phyloP scores from a whole-genome alignment of 2,888 invertebrate species.

The Protula sp. region DNA sequence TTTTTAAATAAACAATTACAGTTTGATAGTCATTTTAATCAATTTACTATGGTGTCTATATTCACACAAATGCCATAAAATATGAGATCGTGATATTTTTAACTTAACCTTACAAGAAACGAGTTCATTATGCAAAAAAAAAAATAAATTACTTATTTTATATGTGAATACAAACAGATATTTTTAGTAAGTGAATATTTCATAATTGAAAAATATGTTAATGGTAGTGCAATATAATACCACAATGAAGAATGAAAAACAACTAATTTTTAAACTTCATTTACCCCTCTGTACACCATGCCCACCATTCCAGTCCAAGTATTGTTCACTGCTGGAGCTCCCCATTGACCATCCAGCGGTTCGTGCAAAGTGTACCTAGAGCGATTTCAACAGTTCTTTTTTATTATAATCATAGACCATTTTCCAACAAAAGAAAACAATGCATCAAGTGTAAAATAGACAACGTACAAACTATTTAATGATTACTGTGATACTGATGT shows the following conservation, averaged over 20 bases:
- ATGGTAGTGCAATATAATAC: slow-evolving; percentile 5
- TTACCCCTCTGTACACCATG: slow-evolving; percentile 20
- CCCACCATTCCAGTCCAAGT: slow-evolving; percentile 26
- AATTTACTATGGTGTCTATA: not conserved
- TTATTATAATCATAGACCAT: too few species aligned
- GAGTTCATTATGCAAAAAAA: too few species aligned
- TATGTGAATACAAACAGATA: too few species aligned
- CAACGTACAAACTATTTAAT: too few species aligned
- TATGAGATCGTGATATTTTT: too few species aligned
- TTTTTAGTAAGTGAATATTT: slow-evolving; percentile 15
- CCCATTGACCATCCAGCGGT: slow-evolving; percentile 20
- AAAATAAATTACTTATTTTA: too few species aligned
- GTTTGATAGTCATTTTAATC: not conserved
- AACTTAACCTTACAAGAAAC: too few species aligned
- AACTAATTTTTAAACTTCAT: slow-evolving; percentile 1
- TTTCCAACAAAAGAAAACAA: too few species aligned
- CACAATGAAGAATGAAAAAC: not conserved
- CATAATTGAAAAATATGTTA: slow-evolving; percentile 16
- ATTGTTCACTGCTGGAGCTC: slow-evolving; percentile 14
- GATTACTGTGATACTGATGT: too few species aligned
- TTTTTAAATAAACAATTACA: too few species aligned
- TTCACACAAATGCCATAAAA: not conserved
- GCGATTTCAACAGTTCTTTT: too few species aligned
- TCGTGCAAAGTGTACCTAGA: slow-evolving; percentile 18
- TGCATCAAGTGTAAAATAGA: too few species aligned